Evolutionary conservation across 2,797 vertebrate species (phyloP).

Genomic region (Platalea minor): DNA sequence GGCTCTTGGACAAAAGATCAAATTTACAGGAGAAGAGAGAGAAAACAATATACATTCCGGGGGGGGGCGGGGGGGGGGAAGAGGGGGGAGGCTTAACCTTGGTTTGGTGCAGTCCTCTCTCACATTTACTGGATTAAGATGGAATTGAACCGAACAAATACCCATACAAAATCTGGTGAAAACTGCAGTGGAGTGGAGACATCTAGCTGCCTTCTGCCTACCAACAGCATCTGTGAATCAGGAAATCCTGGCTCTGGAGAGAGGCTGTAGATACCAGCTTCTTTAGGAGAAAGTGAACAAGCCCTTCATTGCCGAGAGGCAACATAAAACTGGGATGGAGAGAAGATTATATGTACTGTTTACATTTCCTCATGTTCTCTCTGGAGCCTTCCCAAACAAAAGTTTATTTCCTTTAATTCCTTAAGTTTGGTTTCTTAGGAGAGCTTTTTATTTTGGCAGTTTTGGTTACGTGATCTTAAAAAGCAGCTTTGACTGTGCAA

Average conservation of each 20-base stretch:
- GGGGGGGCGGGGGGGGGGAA: too few relatives aligned
- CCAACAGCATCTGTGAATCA: background rate
- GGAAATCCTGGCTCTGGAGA: background rate
- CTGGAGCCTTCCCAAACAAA: background rate
- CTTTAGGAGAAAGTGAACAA: background rate
- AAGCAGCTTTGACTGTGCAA: background rate
- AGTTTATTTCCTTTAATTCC: background rate
- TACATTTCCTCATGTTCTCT: background rate
- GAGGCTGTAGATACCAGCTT: background rate
- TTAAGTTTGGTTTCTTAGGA: background rate
- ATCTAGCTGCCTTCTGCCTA: constrained; percentile 58
- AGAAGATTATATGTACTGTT: background rate
- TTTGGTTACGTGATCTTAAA: background rate
- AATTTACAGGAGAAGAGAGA: background rate
- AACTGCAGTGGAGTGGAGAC: constrained; percentile 58
- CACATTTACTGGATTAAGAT: background rate
- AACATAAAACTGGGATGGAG: background rate
- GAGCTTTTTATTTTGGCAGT: background rate
- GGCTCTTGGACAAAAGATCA: background rate
- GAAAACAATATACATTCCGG: background rate
- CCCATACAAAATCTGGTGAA: background rate
- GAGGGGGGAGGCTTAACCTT: background rate
- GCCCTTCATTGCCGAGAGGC: background rate
- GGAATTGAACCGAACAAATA: background rate
- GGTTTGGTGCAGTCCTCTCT: background rate